Conservation (phyloP, 1,140 invertebrate genomes). For the Arctopsyche grandis region DNA sequence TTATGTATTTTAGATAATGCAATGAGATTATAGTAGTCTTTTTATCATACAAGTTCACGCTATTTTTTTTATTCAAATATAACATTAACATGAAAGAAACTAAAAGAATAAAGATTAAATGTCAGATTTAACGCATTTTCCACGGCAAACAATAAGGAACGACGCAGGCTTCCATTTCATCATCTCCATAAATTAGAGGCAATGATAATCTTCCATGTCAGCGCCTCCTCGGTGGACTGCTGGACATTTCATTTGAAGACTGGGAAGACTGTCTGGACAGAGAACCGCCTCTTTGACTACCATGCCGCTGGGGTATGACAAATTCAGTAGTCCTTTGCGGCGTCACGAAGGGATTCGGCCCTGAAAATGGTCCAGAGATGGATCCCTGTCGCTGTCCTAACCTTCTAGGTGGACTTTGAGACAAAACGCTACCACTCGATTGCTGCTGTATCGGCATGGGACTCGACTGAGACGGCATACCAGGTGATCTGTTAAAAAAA, state of each 20-base stretch:
- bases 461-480: conserved; percentile 46
- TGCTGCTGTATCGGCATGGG: conserved; percentile 57
- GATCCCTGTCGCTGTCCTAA: conserved; percentile 58
- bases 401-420: conserved; percentile 58
- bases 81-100: not conserved
- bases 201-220: conserved; percentile 51
- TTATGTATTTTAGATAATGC: no score
- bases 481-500: conserved; percentile 37
- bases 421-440: conserved; percentile 50
- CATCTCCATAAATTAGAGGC: conserved; percentile 46
- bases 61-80: not conserved
- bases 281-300: conserved; percentile 35
- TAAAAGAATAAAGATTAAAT: no score
- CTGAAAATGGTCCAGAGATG: conserved; percentile 57
- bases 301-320: conserved; percentile 67
- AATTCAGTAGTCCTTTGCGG: conserved; percentile 67
- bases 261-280: conserved; percentile 54
- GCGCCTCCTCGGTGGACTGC: conserved; percentile 47
- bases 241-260: conserved; percentile 47
- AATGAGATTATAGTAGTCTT: no score
- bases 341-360: conserved; percentile 61
- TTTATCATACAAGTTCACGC: no score
- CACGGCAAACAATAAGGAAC: conserved; percentile 51
- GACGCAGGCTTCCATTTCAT: conserved; percentile 44
- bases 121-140: conserved; percentile 39